Conservation (phyloP, 2,797 vertebrate genomes). For the Urocyon cinereoargenteus region DNA sequence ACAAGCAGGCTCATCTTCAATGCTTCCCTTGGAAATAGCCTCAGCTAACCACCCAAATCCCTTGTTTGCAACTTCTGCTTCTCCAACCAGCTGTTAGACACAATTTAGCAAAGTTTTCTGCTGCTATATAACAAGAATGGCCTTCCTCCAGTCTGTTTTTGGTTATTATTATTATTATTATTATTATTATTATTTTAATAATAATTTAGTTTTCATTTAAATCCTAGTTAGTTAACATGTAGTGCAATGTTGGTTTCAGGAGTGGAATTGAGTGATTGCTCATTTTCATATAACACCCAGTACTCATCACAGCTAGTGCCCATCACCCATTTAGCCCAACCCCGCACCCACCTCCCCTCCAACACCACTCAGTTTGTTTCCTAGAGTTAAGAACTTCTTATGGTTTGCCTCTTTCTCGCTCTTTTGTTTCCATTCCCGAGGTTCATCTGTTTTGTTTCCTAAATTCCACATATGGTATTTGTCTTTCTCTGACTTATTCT, state of each 20-base stretch:
- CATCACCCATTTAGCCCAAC: background rate
- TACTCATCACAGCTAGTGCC: background rate
- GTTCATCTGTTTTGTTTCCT: background rate
- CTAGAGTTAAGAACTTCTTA: background rate
- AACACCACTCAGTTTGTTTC: background rate
- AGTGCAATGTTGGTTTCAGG: background rate
- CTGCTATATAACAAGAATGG: background rate
- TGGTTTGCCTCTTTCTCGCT: background rate
- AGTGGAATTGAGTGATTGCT: background rate
- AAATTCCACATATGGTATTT: background rate
- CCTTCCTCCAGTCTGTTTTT: background rate
- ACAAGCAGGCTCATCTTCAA: background rate
- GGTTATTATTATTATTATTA: background rate
- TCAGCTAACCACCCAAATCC: background rate
- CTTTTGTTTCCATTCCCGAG: background rate
- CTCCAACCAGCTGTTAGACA: background rate
- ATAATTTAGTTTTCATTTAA: background rate
- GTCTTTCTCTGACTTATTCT: background rate
- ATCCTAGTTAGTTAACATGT: background rate
- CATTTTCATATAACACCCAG: background rate
- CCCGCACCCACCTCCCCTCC: background rate
- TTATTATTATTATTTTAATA: too few relatives aligned
- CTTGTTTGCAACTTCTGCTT: background rate
- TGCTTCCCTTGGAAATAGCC: background rate
- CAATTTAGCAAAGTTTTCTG: background rate